Conservation (phyloP, 2,888 invertebrate species). For the Teinopalpus imperialis region DNA sequence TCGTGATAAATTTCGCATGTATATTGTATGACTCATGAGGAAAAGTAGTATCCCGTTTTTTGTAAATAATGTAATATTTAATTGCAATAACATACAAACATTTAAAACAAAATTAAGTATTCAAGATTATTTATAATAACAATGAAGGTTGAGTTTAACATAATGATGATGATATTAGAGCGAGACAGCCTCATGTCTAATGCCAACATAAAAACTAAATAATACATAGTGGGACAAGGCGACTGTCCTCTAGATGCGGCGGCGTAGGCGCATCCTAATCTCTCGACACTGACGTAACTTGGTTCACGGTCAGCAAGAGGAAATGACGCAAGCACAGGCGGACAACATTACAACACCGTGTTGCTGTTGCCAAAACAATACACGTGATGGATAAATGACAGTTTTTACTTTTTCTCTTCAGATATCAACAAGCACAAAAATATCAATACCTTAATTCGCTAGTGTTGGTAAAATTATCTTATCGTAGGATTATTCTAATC, state of each 20-base stretch:
- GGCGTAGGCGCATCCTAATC: slow-evolving; percentile 66
- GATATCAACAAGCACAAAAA: too few relatives aligned
- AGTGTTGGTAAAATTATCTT: too few relatives aligned
- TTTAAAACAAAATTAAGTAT: too few relatives aligned
- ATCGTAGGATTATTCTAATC: slow-evolving; percentile 12
- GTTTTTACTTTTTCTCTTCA: not conserved
- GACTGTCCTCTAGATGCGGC: slow-evolving; percentile 47
- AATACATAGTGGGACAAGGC: slow-evolving; percentile 35
- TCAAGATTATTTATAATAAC: too few relatives aligned
- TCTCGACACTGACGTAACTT: slow-evolving; percentile 69
- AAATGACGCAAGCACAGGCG: slow-evolving; percentile 74
- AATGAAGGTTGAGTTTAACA: too few relatives aligned
- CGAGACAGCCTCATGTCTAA: not conserved
- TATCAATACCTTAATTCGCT: too few relatives aligned
- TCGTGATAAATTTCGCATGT: too few relatives aligned
- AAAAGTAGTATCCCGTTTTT: too few relatives aligned
- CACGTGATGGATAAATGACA: slow-evolving; percentile 42
- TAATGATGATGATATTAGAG: not conserved
- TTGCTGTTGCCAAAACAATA: slow-evolving; percentile 58
- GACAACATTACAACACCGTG: slow-evolving; percentile 57
- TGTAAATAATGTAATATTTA: too few relatives aligned
- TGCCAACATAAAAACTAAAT: slow-evolving; percentile 4
- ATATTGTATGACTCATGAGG: too few relatives aligned
- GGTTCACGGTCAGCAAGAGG: slow-evolving; percentile 78
- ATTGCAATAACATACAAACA: too few relatives aligned